A percentile compares a stretch with the other conserved stretches of the same genome.
Conservation (phyloP, 2,888 invertebrate genomes). For the Pristionchus japonicus region DNA sequence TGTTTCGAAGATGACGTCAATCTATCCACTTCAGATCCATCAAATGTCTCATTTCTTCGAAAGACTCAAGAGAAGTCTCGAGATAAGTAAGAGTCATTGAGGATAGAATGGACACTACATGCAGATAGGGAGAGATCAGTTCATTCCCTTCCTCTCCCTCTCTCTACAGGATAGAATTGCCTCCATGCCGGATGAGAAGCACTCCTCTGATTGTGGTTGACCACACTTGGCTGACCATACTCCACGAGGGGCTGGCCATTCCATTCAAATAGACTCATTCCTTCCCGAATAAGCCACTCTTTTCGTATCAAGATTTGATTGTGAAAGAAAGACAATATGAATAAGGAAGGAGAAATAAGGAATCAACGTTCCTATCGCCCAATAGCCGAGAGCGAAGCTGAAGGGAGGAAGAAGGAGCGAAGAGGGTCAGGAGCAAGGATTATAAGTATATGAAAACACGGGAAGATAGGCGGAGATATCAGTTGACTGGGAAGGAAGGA, state of each 20-base stretch:
- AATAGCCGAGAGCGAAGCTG: neutral
- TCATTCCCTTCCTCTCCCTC: too few relatives aligned
- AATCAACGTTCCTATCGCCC: neutral
- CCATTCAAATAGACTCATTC: neutral
- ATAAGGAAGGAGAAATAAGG: neutral
- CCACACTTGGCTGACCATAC: neutral
- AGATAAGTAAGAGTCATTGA: neutral
- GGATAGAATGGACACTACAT: neutral
- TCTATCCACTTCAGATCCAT: constrained; percentile 13
- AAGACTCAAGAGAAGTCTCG: neutral
- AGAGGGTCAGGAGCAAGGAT: neutral
- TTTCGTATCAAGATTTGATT: neutral
- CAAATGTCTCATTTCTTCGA: neutral
- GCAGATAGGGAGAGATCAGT: neutral
- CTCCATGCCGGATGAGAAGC: neutral
- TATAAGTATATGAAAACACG: neutral
- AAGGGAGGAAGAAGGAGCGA: neutral
- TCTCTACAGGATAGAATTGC: neutral
- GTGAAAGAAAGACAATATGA: too few relatives aligned
- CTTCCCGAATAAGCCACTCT: neutral
- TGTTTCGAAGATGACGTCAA: neutral
- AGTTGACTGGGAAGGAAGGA: neutral
- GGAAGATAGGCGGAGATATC: neutral
- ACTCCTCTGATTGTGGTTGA: neutral
- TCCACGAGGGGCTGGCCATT: neutral